Evolutionary conservation across 2,113 vertebrate genomes (phyloP), one percentile per base, ranked within the genome.

Genomic region (Xenopus tropicalis): DNA sequence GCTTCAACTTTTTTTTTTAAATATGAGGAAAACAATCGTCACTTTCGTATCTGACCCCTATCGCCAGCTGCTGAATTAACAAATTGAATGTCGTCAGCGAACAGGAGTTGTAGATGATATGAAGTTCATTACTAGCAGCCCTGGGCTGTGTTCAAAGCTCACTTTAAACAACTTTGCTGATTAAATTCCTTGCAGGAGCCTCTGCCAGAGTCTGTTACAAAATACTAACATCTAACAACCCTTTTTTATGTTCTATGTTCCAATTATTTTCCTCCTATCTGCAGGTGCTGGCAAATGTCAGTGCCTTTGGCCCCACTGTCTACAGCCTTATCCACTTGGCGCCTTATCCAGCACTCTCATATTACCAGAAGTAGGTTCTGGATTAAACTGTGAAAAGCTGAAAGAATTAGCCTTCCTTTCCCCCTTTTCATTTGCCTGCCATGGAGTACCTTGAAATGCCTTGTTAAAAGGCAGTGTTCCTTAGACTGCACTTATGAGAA

Each of bases 81-180:
- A 90, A 91, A 92, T 91, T 91, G 88, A 92, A 90, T 88, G 88
- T 90, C 88, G 85, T 90, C 86, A 88, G 86, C 88, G 90, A 88
- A 88, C 88, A 90, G 90, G 89, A 89, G 88, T 89, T 86, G 86
- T 85, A 88, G 86, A 85, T 86, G 87, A 88, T 86, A 88, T 80
- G 77, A 87, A 87, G 87, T 90, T 92, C 88, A 90, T 89, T 89
- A 87, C 74, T 72, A 85, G 83, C 86, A 85, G 81, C 43, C 77
- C 80, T 74, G 84, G 87, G 85, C 87, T 88, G 82, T 82, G 85
- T 83, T 85, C 71, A 80, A 82, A 92, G 86, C 84, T 80, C 84
- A 82, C 74, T 89, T 92, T 87, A 91, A 90, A 90, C 88, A 89
- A 86, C 88, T 90, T 86, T 80, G 82, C 89, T 91, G 90, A 93